These are phyloP conservation scores for Ellobius talpinus DNA, from an alignment of 2,113 vertebrate species.

Conservation along the genomic window DNA sequence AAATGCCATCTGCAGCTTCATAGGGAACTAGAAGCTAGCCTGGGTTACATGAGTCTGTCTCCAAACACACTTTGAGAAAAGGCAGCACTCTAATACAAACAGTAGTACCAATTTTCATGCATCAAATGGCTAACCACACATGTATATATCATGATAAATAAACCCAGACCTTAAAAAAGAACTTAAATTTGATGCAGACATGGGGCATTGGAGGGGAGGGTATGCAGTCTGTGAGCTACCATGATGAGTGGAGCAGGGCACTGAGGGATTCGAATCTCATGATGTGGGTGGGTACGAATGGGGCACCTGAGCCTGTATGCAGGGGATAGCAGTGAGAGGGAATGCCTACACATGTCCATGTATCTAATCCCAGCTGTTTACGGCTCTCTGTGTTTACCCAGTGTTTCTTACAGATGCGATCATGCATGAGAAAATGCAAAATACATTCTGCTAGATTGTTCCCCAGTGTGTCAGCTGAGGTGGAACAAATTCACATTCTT, in stretches of 20 bases:
- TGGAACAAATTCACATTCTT: slow-evolving; percentile 57
- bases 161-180: background rate
- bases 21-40: background rate
- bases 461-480: background rate
- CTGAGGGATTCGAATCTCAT: background rate
- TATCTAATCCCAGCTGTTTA: background rate
- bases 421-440: slow-evolving; percentile 25
- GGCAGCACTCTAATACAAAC: background rate
- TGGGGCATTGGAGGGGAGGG: background rate
- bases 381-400: background rate
- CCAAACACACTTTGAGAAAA: background rate
- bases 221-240: background rate
- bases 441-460: slow-evolving; percentile 39
- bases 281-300: background rate
- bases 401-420: background rate
- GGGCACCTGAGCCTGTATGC: rapidly evolving
- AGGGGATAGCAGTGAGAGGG: rapidly evolving
- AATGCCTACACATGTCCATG: background rate
- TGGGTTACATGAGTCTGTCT: background rate
- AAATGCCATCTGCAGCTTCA: background rate
- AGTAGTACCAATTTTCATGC: background rate
- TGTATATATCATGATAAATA: background rate
- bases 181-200: background rate
- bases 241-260: no score
- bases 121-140: background rate